A percentile compares a stretch with the other conserved stretches of the same genome.
Conservation (phyloP, 2,113 vertebrate genomes). For the Lepus europaeus region DNA sequence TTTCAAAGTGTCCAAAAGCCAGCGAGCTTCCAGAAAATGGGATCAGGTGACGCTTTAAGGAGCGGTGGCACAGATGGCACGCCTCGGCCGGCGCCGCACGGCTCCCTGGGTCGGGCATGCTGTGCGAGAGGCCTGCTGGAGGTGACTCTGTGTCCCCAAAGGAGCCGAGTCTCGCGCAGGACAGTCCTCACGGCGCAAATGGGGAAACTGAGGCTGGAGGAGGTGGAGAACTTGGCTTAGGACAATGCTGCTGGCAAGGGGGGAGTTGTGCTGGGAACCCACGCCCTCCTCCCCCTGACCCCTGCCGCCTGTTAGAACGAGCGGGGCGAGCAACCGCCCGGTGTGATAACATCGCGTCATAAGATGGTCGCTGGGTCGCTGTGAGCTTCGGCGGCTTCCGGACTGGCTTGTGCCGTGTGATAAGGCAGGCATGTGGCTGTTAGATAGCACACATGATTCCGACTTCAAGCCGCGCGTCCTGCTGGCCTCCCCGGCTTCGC, state of each 20-base stretch:
- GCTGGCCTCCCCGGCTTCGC: neutral
- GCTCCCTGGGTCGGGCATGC: neutral
- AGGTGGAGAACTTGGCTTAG: neutral
- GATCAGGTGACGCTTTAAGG: neutral
- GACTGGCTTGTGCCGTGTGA: conserved; percentile 61
- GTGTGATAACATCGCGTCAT: conserved; percentile 54
- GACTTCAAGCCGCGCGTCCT: conserved; percentile 36
- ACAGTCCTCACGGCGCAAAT: neutral
- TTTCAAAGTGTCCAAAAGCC: neutral
- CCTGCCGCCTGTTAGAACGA: neutral
- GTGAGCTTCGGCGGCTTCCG: neutral
- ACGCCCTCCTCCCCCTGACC: too few species aligned
- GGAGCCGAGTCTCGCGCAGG: neutral
- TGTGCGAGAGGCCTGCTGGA: neutral
- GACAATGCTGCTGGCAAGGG: neutral
- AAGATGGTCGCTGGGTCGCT: conserved; percentile 60
- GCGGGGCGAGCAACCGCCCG: conserved; percentile 55
- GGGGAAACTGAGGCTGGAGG: neutral
- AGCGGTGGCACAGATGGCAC: neutral
- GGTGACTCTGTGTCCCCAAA: neutral
- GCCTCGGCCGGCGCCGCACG: neutral
- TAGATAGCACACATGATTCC: conserved; percentile 68
- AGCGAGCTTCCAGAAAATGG: neutral
- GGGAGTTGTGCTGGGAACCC: too few species aligned
- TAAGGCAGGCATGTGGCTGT: conserved; percentile 67